These are phyloP conservation scores for Drosophila willistoni DNA, from an alignment of 1,140 invertebrate species.

Conservation along the genomic window DNA sequence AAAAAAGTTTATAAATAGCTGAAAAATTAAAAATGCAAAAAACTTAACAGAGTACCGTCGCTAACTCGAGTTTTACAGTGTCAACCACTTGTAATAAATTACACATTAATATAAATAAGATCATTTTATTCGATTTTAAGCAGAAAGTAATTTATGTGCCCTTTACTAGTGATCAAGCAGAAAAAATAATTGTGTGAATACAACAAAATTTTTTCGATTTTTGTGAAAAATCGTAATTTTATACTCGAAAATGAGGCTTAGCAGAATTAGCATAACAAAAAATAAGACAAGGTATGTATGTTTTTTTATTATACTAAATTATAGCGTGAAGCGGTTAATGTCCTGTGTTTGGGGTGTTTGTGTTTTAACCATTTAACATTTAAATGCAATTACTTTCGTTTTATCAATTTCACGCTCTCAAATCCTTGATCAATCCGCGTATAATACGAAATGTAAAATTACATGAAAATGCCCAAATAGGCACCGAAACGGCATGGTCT, in stretches of 20 bases:
- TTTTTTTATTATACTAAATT: not conserved
- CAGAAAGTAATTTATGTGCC: too few relatives aligned
- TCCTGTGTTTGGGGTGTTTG: not conserved
- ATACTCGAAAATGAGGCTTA: conserved; percentile 41
- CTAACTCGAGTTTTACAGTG: too few relatives aligned
- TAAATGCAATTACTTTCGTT: conserved; percentile 13
- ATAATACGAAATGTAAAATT: conserved; percentile 69
- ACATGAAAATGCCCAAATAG: conserved; percentile 73
- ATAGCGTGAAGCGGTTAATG: not conserved
- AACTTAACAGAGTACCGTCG: too few relatives aligned
- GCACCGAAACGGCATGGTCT: conserved; percentile 72
- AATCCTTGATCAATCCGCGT: conserved; percentile 54
- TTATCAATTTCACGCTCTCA: conserved; percentile 32
- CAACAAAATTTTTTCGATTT: not conserved
- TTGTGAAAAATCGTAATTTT: conserved; percentile 45
- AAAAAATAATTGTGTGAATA: too few relatives aligned
- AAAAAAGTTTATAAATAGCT: too few relatives aligned
- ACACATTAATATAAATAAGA: too few relatives aligned
- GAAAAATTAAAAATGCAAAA: too few relatives aligned
- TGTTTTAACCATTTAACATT: not conserved
- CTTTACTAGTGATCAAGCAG: too few relatives aligned
- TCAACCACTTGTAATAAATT: too few relatives aligned
- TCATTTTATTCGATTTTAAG: too few relatives aligned
- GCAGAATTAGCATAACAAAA: conserved; percentile 46
- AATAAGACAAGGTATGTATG: conserved; percentile 6